phyloP scores from a whole-genome alignment of 2,113 vertebrate species.

The Choloepus hoffmanni region DNA sequence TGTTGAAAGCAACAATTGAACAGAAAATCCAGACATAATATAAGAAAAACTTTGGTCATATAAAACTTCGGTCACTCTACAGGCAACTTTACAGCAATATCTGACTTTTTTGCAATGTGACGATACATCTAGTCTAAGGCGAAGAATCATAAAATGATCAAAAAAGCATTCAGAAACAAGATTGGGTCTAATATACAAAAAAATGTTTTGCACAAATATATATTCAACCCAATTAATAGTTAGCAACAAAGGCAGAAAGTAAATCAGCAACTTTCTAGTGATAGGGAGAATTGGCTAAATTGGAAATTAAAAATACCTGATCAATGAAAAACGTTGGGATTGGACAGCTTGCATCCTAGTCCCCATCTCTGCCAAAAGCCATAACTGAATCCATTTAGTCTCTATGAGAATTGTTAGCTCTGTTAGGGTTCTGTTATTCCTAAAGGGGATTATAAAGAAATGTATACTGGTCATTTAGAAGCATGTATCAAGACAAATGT shows the following conservation, averaged over 20 bases:
- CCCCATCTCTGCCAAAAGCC: not conserved
- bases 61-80: not conserved
- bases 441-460: conserved; percentile 45
- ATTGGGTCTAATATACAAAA: not conserved
- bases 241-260: not conserved
- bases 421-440: conserved; percentile 53
- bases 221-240: not conserved
- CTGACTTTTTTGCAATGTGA: conserved; percentile 1
- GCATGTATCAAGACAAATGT: conserved; percentile 61
- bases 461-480: conserved; percentile 11
- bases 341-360: not conserved
- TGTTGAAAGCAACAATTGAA: not conserved
- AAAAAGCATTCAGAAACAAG: not conserved
- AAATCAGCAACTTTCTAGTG: not conserved
- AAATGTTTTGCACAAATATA: conserved; percentile 34
- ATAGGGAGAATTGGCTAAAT: not conserved
- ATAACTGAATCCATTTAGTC: conserved; percentile 15
- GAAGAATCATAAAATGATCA: not conserved
- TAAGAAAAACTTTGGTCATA: not conserved
- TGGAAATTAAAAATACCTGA: conserved; percentile 18
- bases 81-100: conserved; percentile 1
- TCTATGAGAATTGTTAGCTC: conserved; percentile 54
- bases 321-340: not conserved
- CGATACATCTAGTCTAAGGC: not conserved
- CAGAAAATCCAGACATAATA: conserved; percentile 47